These are phyloP conservation scores for Callocephalon fimbriatum DNA, from an alignment of 2,113 vertebrate species.

Conservation along the genomic window DNA sequence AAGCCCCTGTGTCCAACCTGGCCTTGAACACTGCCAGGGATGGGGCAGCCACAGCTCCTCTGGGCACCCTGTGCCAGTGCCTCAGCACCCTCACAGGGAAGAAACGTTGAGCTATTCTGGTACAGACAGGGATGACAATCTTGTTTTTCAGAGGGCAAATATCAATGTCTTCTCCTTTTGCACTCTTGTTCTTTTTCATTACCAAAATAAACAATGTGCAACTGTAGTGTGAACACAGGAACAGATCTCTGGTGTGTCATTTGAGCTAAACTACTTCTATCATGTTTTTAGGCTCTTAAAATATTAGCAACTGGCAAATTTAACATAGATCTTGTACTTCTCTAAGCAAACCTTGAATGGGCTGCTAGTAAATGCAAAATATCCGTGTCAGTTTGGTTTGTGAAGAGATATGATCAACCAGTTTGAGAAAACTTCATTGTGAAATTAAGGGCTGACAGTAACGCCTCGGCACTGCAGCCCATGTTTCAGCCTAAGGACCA, in stretches of 20 bases:
- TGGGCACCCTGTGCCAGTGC: not conserved
- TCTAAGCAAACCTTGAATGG: not conserved
- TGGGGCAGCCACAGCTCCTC: not conserved
- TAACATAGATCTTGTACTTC: rapidly evolving
- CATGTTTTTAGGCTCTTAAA: not conserved
- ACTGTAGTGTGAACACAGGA: not conserved
- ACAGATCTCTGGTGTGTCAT: not conserved
- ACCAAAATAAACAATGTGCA: not conserved
- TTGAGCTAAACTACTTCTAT: not conserved
- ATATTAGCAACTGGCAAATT: not conserved
- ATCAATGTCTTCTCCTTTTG: slow-evolving; percentile 32
- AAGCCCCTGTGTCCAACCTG: no score
- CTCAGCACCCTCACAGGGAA: not conserved
- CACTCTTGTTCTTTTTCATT: not conserved
- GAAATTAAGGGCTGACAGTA: not conserved
- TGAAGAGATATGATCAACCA: not conserved
- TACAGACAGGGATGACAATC: not conserved
- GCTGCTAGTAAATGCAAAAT: not conserved
- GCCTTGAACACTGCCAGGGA: not conserved
- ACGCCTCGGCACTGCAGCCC: not conserved
- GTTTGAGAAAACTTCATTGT: not conserved
- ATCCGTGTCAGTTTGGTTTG: rapidly evolving
- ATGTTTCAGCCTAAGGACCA: rapidly evolving
- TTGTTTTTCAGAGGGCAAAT: not conserved
- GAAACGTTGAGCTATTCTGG: not conserved